Conservation (phyloP, 2,797 vertebrate genomes). For the Halcyon chelicuti region DNA sequence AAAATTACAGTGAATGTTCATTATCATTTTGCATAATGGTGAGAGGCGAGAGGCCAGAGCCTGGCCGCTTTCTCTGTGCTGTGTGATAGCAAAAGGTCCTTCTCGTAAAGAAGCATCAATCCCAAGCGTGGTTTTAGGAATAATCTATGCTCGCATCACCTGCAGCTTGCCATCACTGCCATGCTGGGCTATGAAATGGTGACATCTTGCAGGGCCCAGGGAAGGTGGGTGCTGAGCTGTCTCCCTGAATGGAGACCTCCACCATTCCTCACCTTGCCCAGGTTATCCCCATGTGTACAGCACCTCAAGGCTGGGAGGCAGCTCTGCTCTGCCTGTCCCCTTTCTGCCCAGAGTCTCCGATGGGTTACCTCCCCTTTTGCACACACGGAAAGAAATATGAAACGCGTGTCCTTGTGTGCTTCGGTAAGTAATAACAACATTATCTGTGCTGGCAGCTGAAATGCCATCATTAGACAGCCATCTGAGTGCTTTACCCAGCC, state of each 20-base stretch:
- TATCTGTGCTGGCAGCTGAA: neutral
- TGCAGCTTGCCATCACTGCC: neutral
- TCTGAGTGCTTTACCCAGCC: neutral
- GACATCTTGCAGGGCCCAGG: fast-evolving
- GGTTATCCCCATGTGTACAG: neutral
- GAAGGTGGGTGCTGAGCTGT: neutral
- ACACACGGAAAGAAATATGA: neutral
- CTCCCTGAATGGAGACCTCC: neutral
- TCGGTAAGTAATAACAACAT: neutral
- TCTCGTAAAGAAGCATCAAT: neutral
- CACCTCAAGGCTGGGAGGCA: neutral
- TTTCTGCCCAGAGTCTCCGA: neutral
- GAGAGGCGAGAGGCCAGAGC: neutral
- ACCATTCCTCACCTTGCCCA: neutral
- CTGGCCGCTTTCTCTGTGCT: neutral
- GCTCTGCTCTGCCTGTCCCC: neutral
- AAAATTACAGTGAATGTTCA: neutral
- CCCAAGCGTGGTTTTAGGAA: neutral
- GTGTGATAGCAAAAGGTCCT: neutral
- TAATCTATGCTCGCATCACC: neutral
- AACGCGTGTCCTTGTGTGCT: neutral
- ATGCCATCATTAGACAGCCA: neutral
- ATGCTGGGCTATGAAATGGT: neutral
- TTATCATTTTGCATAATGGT: neutral
- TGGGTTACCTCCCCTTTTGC: neutral